phyloP scores from a whole-genome alignment of 2,888 invertebrate species.

The Drosophila gaucha region DNA sequence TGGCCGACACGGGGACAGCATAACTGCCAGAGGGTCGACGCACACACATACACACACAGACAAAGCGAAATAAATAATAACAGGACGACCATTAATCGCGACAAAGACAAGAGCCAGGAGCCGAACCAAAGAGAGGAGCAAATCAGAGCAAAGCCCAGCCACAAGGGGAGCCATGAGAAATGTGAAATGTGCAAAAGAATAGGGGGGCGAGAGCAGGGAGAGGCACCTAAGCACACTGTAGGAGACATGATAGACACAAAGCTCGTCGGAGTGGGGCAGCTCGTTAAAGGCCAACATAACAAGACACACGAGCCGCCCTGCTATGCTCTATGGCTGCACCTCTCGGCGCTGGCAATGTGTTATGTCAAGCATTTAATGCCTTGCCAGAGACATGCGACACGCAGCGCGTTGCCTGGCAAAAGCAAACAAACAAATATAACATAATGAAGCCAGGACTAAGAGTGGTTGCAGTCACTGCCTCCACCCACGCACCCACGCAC shows the following conservation, averaged over 20 bases:
- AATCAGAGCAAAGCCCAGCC: constrained; percentile 36
- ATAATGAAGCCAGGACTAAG: constrained; percentile 54
- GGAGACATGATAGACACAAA: constrained; percentile 48
- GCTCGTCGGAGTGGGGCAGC: constrained; percentile 44
- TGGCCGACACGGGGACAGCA: constrained; percentile 27
- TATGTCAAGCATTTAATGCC: constrained; percentile 67
- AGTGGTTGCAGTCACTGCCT: constrained; percentile 39
- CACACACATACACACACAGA: constrained; percentile 21
- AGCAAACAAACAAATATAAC: constrained; percentile 65
- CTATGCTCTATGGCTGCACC: not conserved
- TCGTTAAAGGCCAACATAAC: constrained; percentile 68
- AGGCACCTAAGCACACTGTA: constrained; percentile 12
- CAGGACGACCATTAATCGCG: constrained; percentile 74
- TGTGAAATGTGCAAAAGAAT: not conserved
- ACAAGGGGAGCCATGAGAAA: not conserved
- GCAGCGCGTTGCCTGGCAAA: constrained; percentile 26
- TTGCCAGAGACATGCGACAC: constrained; percentile 47
- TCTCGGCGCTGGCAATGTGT: constrained; percentile 1
- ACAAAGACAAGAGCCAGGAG: constrained; percentile 63
- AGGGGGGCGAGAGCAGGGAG: not conserved
- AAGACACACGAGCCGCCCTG: constrained; percentile 43
- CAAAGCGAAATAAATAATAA: constrained; percentile 76
- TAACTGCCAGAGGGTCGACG: constrained; percentile 61
- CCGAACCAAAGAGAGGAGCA: constrained; percentile 18
- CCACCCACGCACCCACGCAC: not conserved